Conservation (phyloP, 2,113 vertebrate genomes). For the Centropristis striata region DNA sequence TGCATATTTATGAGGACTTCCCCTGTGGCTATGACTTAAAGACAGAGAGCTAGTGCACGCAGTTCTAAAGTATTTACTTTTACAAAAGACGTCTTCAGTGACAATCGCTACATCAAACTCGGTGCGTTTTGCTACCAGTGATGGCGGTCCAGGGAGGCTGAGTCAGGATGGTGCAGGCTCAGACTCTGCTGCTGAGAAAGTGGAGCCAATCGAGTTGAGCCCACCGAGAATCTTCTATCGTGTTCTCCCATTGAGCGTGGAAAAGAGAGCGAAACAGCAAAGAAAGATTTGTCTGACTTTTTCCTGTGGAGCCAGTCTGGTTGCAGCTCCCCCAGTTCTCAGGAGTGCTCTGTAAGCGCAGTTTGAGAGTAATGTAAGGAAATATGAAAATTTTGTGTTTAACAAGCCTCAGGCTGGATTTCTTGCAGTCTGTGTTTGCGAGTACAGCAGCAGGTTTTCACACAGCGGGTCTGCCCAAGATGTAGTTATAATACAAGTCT, state of each 20-base stretch:
- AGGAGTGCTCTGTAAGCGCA: slow-evolving; percentile 3
- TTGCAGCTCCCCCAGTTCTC: slow-evolving; percentile 35
- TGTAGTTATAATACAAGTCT: neutral
- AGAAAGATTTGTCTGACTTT: slow-evolving; percentile 49
- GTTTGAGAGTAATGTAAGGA: slow-evolving; percentile 23
- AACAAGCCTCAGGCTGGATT: slow-evolving; percentile 23
- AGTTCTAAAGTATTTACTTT: slow-evolving; percentile 4
- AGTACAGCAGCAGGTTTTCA: slow-evolving; percentile 7
- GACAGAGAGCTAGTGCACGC: neutral
- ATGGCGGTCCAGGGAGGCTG: slow-evolving; percentile 21
- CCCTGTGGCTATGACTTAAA: slow-evolving; percentile 2
- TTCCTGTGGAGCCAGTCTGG: slow-evolving; percentile 44
- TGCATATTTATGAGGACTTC: slow-evolving; percentile 2
- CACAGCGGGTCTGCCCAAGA: neutral
- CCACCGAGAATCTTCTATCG: slow-evolving; percentile 46
- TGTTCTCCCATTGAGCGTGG: slow-evolving; percentile 45
- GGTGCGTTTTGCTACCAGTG: slow-evolving; percentile 23
- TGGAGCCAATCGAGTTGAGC: slow-evolving; percentile 65
- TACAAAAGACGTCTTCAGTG: neutral
- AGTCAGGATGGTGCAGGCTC: slow-evolving; percentile 32
- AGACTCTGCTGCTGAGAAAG: slow-evolving; percentile 41
- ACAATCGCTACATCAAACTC: slow-evolving; percentile 12
- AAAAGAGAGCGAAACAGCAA: slow-evolving; percentile 50
- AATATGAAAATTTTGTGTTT: slow-evolving; percentile 25
- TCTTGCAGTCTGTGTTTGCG: slow-evolving; percentile 6